Evolutionary conservation across 2,797 vertebrate genomes (phyloP), one percentile per base, ranked within the genome.

Genomic region (Anableps anableps): DNA sequence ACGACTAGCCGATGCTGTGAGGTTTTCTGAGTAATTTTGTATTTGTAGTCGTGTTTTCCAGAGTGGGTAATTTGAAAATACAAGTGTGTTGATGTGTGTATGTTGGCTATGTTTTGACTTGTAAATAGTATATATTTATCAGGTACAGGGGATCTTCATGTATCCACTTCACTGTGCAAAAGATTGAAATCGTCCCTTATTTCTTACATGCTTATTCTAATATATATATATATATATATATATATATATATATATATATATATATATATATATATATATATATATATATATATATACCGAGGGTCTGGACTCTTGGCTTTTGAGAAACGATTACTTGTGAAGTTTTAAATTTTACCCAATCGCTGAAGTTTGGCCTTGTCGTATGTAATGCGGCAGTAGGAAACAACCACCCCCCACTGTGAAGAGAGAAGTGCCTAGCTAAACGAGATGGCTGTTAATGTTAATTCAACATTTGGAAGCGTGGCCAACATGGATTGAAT

Each of bases 41-140:
- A 86, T 87, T 91, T 88, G 89, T 88, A 89, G 86, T 91, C 85
- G 79, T 77, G 87, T 90, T 92, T 91, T 85, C 79, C 86, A 86
- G 89, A 92, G 91, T 91, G 91, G 91, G 91, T 93, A 80, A 92
- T 94, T 91, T 93, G 84, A 90, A 86, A 92, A 82, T 77, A 81
- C 17, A 76, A 89, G 89, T 85, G 89, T 31, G 51, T 90, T 86
- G 82, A 77, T 84, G 75, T 73, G 88, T 79, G 76, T 41, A 36
- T 78, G 31, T 87, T 87, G 83, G 78, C 60, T 80, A n/a, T 87
- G 79, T 89, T 88, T 86, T 77, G 81, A 55, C 74, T 84, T 36
- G 47, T 1, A 36, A 62, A 75, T 62, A 38, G 62, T 55, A 72
- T 34, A 62, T 77, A 74, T 66, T 75, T 60, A 55, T 4, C 21